Base-by-base conservation (phyloP, 1,140 invertebrate species). In the Danaus plexippus region DNA sequence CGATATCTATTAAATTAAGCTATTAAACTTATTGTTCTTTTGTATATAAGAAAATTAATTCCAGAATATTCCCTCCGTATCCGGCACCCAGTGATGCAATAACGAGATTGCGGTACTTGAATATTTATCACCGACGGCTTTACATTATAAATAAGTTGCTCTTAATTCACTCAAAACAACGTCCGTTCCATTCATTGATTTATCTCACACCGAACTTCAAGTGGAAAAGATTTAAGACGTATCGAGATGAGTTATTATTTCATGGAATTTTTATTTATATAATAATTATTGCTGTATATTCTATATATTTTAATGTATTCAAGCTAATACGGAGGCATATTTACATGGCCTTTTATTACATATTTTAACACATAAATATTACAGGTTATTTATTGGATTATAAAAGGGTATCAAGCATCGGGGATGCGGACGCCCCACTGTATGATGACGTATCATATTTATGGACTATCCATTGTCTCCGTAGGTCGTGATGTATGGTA, bases 391-490 rank as follows among this genome's bases (percentile, higher is more conserved):
- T 80, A 83, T 76, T 61, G 65, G 63, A 61, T 66, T 74, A 75
- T 71, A 58, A 58, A 32, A 54, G 52, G 67, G 61, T 80, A 78
- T 75, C 75, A 66, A 11, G 63, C 61, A 76, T 79, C 76, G 56
- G 46, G 64, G 68, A 71, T 75, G 69, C 61, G 64, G 69, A 64
- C 75, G 68, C 74, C 60, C 64, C 61, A 59, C 60, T 54, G 67
- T 50, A 61, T 61, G 75, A 80, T 79, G 80, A 76, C 76, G 62
- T 80, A 80, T 80, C 77, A 75, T 74, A 80, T 83, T 80, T 81
- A 81, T 79, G 58, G 72, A 57, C 66, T 64, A 65, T 64, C 49
- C 57, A 68, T 60, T 72, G 70, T 71, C 69, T 63, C 57, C 45
- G 71, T 79, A 75, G 71, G 73, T 56, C 64, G 76, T 78, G 77